Evolutionary conservation across 2,113 vertebrate species (phyloP).

Genomic region (Gymnocephalus cernua): DNA sequence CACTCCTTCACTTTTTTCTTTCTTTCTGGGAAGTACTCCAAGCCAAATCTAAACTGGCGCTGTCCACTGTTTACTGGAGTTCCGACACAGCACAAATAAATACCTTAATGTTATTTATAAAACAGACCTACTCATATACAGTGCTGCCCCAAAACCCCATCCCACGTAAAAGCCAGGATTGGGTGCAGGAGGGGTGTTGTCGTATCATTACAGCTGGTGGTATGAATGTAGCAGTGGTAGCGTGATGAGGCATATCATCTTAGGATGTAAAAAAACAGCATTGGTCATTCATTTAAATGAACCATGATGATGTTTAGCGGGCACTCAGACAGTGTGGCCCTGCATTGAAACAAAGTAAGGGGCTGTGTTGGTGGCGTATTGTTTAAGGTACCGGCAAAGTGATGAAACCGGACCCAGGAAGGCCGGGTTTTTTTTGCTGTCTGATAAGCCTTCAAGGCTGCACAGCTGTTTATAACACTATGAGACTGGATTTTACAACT

Average conservation of each 20-base stretch:
- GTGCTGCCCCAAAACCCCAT: background rate
- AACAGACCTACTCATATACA: constrained; percentile 54
- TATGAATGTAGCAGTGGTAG: background rate
- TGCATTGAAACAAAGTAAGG: background rate
- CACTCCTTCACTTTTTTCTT: constrained; percentile 4
- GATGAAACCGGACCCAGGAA: background rate
- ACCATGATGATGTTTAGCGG: background rate
- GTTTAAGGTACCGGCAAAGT: background rate
- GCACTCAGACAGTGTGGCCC: background rate
- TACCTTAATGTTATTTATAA: constrained; percentile 74
- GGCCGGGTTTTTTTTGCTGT: too few species aligned
- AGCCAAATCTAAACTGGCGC: constrained; percentile 75
- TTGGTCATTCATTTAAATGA: constrained; percentile 9
- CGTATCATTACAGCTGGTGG: background rate
- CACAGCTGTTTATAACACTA: background rate
- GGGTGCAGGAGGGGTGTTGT: background rate
- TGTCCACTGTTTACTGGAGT: constrained; percentile 77
- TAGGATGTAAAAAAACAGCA: constrained; percentile 4
- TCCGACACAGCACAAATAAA: constrained; percentile 78
- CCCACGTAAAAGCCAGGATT: background rate
- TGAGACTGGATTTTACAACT: background rate
- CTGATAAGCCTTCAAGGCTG: too few species aligned
- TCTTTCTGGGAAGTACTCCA: constrained; percentile 64
- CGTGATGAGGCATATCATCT: background rate
- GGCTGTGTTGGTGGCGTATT: background rate